Percentiles rank a stretch among this genome's conserved stretches.
These are phyloP conservation scores for Dermatophagoides farinae DNA, from an alignment of 1,140 invertebrate genomes.

Conservation along the genomic window DNA sequence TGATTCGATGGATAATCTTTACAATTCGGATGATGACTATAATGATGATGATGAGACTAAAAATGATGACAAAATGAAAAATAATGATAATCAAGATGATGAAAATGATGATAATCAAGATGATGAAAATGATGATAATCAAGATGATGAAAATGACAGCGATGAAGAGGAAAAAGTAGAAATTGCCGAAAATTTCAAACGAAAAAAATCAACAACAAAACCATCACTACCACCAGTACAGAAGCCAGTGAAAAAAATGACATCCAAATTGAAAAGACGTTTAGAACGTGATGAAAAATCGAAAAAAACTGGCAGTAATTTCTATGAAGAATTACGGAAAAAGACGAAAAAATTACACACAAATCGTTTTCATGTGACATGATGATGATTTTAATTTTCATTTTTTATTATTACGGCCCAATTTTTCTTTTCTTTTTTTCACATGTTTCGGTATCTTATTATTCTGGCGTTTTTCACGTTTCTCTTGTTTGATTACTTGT, in stretches of 20 bases:
- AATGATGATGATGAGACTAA: slow-evolving; percentile 28
- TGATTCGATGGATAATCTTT: not conserved
- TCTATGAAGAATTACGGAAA: slow-evolving; percentile 77
- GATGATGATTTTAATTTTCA: not conserved
- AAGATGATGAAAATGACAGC: slow-evolving; percentile 19
- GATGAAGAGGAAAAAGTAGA: slow-evolving; percentile 20
- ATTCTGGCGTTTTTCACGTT: slow-evolving; percentile 72
- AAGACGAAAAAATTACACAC: slow-evolving; percentile 53
- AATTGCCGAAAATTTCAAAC: slow-evolving; percentile 4
- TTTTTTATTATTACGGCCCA: slow-evolving; percentile 18
- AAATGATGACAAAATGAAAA: slow-evolving; percentile 22
- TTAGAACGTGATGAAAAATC: slow-evolving; percentile 47
- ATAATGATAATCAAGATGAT: slow-evolving; percentile 24
- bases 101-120: slow-evolving; percentile 24
- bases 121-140: slow-evolving; percentile 15
- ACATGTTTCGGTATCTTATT: slow-evolving; percentile 81
- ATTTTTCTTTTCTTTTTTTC: slow-evolving; percentile 67
- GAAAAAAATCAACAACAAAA: not conserved
- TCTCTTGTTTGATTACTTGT: slow-evolving; percentile 58
- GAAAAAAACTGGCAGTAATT: slow-evolving; percentile 76
- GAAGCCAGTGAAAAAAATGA: slow-evolving; percentile 26
- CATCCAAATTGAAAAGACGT: slow-evolving; percentile 52
- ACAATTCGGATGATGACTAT: slow-evolving; percentile 8
- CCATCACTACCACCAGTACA: not conserved
- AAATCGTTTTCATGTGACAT: not conserved